Evolutionary conservation across 2,113 vertebrate genomes (phyloP).

Genomic region (Pollimyrus isidori): DNA sequence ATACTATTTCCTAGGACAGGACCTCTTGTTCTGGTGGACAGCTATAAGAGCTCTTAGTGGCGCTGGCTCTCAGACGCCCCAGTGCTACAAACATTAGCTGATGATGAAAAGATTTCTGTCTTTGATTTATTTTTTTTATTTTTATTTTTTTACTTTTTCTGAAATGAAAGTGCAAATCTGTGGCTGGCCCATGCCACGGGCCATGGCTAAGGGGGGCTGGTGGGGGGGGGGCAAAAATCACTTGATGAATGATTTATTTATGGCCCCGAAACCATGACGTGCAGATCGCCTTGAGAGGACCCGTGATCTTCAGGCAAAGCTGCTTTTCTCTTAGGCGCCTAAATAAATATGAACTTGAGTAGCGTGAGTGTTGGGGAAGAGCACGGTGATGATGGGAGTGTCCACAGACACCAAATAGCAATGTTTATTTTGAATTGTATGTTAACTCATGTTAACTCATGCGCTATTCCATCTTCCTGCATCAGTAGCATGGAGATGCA

Average conservation of each 20-base stretch:
- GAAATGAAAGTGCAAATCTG: constrained; percentile 31
- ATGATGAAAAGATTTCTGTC: constrained; percentile 15
- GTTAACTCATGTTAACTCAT: not conserved
- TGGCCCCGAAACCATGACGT: not conserved
- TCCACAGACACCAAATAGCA: not conserved
- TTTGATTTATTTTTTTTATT: not conserved
- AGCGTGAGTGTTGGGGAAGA: not conserved
- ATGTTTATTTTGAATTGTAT: not conserved
- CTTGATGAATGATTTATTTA: not conserved
- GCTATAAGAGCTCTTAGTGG: constrained; percentile 27
- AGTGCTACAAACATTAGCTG: constrained; percentile 9
- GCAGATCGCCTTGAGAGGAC: not conserved
- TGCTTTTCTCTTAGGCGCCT: not conserved
- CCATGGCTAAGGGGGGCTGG: not conserved
- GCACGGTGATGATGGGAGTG: not conserved
- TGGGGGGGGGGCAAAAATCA: not conserved
- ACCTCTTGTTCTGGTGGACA: constrained; percentile 10
- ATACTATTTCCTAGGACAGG: constrained; percentile 9
- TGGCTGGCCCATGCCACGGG: not conserved
- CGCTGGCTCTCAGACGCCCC: constrained; percentile 18
- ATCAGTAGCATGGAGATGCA: not conserved
- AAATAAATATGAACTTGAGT: not conserved
- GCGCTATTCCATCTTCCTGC: not conserved
- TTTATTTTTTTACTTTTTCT: constrained; percentile 13
- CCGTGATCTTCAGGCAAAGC: not conserved